These are phyloP conservation scores for Rafetus swinhoei DNA, from an alignment of 2,113 vertebrate genomes.

Conservation along the genomic window DNA sequence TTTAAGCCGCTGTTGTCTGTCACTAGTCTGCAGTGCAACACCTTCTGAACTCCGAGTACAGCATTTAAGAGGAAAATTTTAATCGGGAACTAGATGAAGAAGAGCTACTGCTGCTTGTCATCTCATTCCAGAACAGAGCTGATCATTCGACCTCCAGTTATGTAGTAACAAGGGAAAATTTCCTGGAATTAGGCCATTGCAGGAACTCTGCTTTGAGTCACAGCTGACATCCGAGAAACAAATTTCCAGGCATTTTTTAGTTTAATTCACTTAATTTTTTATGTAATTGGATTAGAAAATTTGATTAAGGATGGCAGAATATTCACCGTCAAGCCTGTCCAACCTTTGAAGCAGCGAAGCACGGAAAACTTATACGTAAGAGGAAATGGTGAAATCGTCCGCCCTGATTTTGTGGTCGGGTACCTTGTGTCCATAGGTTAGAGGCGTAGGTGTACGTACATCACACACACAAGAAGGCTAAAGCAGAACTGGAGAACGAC, in stretches of 20 bases:
- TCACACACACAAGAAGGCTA: not conserved
- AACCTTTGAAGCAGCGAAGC: slow-evolving; percentile 55
- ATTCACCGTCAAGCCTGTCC: slow-evolving; percentile 52
- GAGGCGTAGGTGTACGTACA: not conserved
- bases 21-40: not conserved
- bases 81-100: not conserved
- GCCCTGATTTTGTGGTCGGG: not conserved
- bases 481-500: not conserved
- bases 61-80: not conserved
- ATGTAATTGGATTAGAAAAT: slow-evolving; percentile 82
- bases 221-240: slow-evolving; percentile 82
- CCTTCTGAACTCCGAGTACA: rapidly evolving
- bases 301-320: slow-evolving; percentile 79
- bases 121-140: slow-evolving; percentile 56
- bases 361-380: slow-evolving; percentile 5
- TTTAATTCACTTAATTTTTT: slow-evolving; percentile 85
- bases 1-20: not conserved
- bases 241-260: slow-evolving; percentile 85
- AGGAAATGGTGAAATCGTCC: slow-evolving; percentile 33
- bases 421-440: not conserved
- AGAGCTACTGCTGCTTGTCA: slow-evolving; percentile 40
- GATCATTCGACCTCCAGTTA: slow-evolving; percentile 69
- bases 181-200: slow-evolving; percentile 84
- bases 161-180: slow-evolving; percentile 78
- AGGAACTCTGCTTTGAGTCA: slow-evolving; percentile 87